A percentile compares a stretch with the other conserved stretches of the same genome.
phyloP scores from a whole-genome alignment of 2,113 vertebrate genomes.

The Nothocercus nigrocapillus region DNA sequence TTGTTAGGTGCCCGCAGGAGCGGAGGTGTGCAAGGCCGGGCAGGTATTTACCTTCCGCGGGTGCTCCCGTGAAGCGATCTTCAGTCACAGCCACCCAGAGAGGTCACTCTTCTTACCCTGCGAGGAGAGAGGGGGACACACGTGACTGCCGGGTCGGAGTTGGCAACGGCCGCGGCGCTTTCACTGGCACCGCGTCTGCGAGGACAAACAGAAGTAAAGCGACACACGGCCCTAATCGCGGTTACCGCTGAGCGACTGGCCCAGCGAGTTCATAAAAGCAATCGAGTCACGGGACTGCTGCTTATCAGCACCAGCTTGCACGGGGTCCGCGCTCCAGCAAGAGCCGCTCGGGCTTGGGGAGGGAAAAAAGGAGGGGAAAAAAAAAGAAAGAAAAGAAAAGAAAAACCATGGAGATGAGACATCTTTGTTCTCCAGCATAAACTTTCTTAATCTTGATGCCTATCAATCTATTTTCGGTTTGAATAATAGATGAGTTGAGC shows the following conservation, averaged over 20 bases:
- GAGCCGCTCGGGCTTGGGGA: constrained; percentile 47
- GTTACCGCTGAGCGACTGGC: constrained; percentile 66
- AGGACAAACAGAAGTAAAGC: constrained; percentile 67
- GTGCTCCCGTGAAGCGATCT: constrained; percentile 90
- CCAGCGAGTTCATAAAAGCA: constrained; percentile 75
- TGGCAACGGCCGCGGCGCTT: constrained; percentile 53
- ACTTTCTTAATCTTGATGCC: constrained; percentile 67
- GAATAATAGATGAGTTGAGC: constrained; percentile 72
- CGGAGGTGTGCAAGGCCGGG: not conserved
- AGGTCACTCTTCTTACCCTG: constrained; percentile 91
- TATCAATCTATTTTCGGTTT: constrained; percentile 72
- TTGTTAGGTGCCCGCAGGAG: not conserved
- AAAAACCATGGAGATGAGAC: constrained; percentile 55
- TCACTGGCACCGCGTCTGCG: constrained; percentile 58
- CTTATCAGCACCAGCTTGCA: constrained; percentile 59
- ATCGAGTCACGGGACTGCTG: constrained; percentile 59
- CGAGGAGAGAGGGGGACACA: constrained; percentile 81
- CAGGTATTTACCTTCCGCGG: constrained; percentile 89
- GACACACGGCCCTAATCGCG: constrained; percentile 58
- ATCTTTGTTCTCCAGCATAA: constrained; percentile 58
- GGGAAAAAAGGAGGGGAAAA: not conserved
- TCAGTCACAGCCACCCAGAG: constrained; percentile 86
- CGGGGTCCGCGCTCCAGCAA: constrained; percentile 60
- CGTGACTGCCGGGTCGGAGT: constrained; percentile 74
- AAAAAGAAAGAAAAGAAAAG: not conserved